Percentiles rank a stretch among this genome's conserved stretches.
Evolutionary conservation across 2,113 vertebrate genomes (phyloP).

Genomic region (Trematocara macrostoma): DNA sequence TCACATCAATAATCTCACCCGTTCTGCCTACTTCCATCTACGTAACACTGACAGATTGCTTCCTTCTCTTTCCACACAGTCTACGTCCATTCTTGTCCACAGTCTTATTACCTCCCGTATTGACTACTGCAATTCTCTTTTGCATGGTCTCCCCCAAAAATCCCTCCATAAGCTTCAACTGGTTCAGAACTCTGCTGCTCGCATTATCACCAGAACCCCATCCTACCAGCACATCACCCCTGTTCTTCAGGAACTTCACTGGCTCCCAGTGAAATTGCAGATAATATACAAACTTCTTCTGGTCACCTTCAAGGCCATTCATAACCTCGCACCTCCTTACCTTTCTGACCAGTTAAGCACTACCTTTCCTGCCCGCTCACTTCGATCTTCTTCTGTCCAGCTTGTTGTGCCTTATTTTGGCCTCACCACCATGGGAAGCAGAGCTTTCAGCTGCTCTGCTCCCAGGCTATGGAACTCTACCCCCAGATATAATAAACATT

Average conservation of each 20-base stretch:
- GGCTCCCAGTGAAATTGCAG: too few species aligned
- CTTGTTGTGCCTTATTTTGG: fast-evolving
- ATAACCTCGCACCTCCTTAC: neutral
- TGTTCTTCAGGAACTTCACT: neutral
- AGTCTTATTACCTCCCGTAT: too few species aligned
- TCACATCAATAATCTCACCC: too few species aligned
- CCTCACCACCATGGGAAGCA: fast-evolving
- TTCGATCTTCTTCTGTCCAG: neutral
- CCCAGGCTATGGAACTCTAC: neutral
- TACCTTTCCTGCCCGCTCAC: fast-evolving
- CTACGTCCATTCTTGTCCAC: too few species aligned
- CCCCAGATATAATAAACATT: neutral
- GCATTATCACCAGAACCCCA: too few species aligned
- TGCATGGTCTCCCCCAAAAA: too few species aligned
- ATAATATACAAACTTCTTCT: neutral
- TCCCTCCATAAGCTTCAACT: too few species aligned
- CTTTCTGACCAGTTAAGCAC: neutral
- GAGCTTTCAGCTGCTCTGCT: neutral
- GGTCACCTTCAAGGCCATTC: neutral
- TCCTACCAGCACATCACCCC: neutral
- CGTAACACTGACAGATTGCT: too few species aligned
- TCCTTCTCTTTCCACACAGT: too few species aligned
- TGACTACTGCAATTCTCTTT: too few species aligned
- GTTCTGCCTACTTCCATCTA: too few species aligned
- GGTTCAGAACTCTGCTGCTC: too few species aligned